Conservation (phyloP, 2,797 vertebrate species). For the Oreochromis mossambicus region DNA sequence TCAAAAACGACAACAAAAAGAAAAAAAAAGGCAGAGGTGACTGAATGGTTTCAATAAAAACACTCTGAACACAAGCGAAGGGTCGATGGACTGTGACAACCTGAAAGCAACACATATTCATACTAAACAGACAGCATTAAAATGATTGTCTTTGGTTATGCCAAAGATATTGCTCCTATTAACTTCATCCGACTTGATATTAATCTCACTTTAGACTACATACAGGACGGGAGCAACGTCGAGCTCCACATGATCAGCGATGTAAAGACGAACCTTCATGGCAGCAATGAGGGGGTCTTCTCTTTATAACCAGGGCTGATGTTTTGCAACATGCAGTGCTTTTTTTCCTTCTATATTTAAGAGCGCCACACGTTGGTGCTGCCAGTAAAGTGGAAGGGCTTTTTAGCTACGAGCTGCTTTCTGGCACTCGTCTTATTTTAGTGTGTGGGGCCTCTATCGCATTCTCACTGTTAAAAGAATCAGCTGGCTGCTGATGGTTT, state of each 20-base stretch:
- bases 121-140: slow-evolving; percentile 52
- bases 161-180: slow-evolving; percentile 72
- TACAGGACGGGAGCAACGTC: slow-evolving; percentile 42
- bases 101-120: slow-evolving; percentile 40
- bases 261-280: neutral
- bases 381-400: neutral
- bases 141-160: slow-evolving; percentile 74
- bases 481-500: slow-evolving; percentile 14
- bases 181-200: slow-evolving; percentile 35
- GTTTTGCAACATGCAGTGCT: neutral
- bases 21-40: slow-evolving; percentile 22
- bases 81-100: slow-evolving; percentile 32
- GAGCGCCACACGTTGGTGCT: neutral
- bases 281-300: neutral
- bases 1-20: neutral
- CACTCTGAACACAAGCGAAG: slow-evolving; percentile 11
- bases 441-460: slow-evolving; percentile 12
- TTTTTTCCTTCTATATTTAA: neutral
- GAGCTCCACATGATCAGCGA: slow-evolving; percentile 11
- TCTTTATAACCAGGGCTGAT: slow-evolving; percentile 14
- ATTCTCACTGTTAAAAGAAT: neutral
- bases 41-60: slow-evolving; percentile 13
- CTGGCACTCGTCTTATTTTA: slow-evolving; percentile 29
- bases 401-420: slow-evolving; percentile 6
- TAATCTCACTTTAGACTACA: slow-evolving; percentile 27